A percentile compares a stretch with the other conserved stretches of the same genome.
phyloP scores from a whole-genome alignment of 2,113 vertebrate species.

The Bettongia penicillata region DNA sequence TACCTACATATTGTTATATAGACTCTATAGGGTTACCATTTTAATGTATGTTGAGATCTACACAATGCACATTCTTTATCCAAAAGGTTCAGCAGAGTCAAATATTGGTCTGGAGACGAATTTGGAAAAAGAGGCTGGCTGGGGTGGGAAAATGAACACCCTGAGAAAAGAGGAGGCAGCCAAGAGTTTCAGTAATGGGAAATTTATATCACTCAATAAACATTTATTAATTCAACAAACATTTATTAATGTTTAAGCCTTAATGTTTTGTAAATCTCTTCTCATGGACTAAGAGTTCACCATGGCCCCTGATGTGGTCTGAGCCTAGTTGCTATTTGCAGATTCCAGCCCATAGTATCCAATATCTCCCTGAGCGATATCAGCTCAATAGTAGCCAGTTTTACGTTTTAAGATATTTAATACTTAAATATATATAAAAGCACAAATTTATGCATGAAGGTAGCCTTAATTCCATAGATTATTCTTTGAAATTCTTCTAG shows the following conservation, averaged over 20 bases:
- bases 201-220: neutral
- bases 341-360: neutral
- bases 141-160: neutral
- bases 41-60: neutral
- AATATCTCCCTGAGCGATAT: neutral
- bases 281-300: neutral
- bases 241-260: neutral
- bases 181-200: neutral
- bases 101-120: neutral
- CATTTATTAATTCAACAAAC: neutral
- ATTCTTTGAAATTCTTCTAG: neutral
- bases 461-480: neutral
- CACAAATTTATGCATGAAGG: neutral
- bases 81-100: neutral
- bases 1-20: neutral
- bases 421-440: neutral
- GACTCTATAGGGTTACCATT: neutral
- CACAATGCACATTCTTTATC: neutral
- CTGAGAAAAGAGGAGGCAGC: neutral
- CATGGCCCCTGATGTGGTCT: neutral
- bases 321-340: neutral
- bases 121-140: neutral
- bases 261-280: neutral
- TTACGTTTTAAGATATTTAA: neutral
- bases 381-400: neutral